These are phyloP conservation scores for Machimus rusticus DNA, from an alignment of 2,888 invertebrate species.

Conservation along the genomic window DNA sequence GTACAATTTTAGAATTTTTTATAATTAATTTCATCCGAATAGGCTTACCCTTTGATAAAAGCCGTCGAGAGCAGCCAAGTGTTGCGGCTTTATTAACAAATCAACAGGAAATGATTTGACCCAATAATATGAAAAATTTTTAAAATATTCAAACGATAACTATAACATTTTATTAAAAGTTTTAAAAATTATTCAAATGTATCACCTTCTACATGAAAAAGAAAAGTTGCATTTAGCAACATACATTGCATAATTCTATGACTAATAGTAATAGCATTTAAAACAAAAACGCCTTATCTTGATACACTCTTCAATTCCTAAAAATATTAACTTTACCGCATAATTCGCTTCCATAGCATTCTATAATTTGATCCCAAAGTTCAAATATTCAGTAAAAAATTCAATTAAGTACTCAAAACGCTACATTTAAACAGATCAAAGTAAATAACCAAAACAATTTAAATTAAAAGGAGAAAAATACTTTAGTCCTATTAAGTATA, in stretches of 20 bases:
- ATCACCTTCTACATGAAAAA: neutral
- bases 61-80: too few species aligned
- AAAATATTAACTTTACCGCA: neutral
- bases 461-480: neutral
- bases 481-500: conserved; percentile 14
- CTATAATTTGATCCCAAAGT: neutral
- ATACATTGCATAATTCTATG: neutral
- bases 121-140: neutral
- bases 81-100: neutral
- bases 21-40: neutral
- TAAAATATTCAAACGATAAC: neutral
- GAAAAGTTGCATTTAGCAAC: neutral
- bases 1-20: neutral
- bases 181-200: neutral
- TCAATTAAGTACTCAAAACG: neutral
- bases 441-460: neutral
- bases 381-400: neutral
- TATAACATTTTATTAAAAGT: neutral
- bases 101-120: neutral
- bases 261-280: neutral
- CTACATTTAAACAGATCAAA: neutral
- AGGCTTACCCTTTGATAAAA: too few species aligned
- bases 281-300: neutral
- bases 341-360: neutral
- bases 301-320: neutral